phyloP scores from a whole-genome alignment of 64 coral and sea anemone genomes.

The Montipora sp. region DNA sequence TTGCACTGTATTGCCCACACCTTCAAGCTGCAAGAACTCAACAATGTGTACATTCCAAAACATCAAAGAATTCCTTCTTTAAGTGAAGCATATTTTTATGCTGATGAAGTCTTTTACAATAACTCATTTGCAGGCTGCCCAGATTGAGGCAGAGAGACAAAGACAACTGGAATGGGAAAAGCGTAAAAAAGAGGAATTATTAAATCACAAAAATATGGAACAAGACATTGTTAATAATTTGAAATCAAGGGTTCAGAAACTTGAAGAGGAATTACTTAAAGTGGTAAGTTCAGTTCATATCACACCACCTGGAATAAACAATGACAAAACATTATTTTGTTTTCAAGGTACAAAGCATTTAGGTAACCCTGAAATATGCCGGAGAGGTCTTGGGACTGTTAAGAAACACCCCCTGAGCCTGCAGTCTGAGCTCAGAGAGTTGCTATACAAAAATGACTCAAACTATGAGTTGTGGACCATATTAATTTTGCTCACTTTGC shows the following conservation, averaged over 20 bases:
- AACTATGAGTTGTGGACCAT: too few relatives aligned
- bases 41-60: too few relatives aligned
- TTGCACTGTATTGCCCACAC: too few relatives aligned
- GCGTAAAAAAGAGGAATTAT: constrained; percentile 91
- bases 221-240: constrained; percentile 98
- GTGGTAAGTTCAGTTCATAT: constrained; percentile 66
- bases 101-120: neutral
- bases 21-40: too few relatives aligned
- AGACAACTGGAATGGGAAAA: constrained; percentile 98
- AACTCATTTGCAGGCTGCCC: constrained; percentile 56
- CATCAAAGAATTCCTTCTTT: too few relatives aligned
- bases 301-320: neutral
- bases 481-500: too few relatives aligned
- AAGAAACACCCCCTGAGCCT: too few relatives aligned
- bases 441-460: too few relatives aligned
- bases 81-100: too few relatives aligned
- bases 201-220: constrained; percentile 97
- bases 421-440: too few relatives aligned
- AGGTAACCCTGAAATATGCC: too few relatives aligned
- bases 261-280: constrained; percentile 79
- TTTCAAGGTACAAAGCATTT: neutral
- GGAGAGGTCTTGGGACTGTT: too few relatives aligned
- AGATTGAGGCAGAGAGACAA: constrained; percentile 98
- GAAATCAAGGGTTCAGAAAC: constrained; percentile 84
- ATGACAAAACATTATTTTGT: neutral